A percentile compares a stretch with the other conserved stretches of the same genome.
Evolutionary conservation across 2,797 vertebrate species (phyloP).

Genomic region (Knipowitschia caucasica): DNA sequence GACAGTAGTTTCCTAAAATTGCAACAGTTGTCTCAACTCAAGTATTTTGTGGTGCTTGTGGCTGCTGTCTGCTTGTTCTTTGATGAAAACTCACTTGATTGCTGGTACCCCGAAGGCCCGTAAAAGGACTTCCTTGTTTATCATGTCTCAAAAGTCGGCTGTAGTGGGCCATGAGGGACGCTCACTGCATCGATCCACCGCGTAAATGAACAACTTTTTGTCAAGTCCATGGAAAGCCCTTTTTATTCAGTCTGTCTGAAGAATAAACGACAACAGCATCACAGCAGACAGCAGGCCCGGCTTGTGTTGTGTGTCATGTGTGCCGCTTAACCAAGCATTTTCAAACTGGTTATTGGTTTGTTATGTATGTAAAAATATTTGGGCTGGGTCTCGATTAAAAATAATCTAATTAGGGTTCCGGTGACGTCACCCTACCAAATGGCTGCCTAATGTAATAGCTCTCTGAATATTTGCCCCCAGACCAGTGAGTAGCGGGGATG

Average conservation of each 20-base stretch:
- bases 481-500: neutral
- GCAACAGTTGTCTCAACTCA: constrained; percentile 5
- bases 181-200: constrained; percentile 11
- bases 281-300: neutral
- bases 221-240: constrained; percentile 9
- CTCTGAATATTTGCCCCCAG: constrained; percentile 3
- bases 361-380: too few species aligned
- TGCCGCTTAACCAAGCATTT: too few species aligned
- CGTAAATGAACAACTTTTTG: constrained; percentile 23
- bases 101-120: constrained; percentile 18
- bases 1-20: constrained; percentile 8
- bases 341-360: too few species aligned
- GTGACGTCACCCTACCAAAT: too few species aligned
- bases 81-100: constrained; percentile 31
- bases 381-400: too few species aligned
- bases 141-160: constrained; percentile 27
- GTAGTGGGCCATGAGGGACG: constrained; percentile 25
- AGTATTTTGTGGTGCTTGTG: constrained; percentile 18
- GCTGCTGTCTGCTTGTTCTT: constrained; percentile 26
- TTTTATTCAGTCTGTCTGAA: constrained; percentile 6
- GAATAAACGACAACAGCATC: neutral
- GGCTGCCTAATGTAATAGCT: constrained; percentile 12
- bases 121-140: constrained; percentile 23
- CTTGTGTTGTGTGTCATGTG: too few species aligned
- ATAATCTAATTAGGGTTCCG: too few species aligned